Conservation (phyloP, 2,797 vertebrate species). For the Enteromius fasciolatus region DNA sequence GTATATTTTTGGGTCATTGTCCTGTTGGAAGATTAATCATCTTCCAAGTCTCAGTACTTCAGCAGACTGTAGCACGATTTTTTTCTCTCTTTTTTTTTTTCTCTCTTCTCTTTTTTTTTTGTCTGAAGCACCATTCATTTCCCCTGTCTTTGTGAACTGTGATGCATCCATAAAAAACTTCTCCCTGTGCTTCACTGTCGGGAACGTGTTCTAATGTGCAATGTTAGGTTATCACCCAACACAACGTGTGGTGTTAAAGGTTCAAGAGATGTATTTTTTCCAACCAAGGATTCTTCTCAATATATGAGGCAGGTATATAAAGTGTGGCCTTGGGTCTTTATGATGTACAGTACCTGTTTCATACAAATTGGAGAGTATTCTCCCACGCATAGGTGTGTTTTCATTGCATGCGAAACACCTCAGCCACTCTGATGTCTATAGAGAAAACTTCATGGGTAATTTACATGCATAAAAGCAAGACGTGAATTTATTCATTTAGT, state of each 20-base stretch:
- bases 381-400: background rate
- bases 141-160: slow-evolving; percentile 1
- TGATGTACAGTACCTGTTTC: background rate
- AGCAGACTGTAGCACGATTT: background rate
- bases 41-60: background rate
- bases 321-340: slow-evolving; percentile 27
- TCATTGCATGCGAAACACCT: background rate
- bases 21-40: slow-evolving; percentile 32
- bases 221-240: background rate
- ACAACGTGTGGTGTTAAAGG: background rate
- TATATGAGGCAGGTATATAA: background rate
- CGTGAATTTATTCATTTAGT: background rate
- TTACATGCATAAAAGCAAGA: background rate
- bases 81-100: background rate
- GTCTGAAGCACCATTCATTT: background rate
- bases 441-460: background rate
- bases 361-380: background rate
- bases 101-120: background rate
- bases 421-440: background rate
- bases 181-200: background rate
- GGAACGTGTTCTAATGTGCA: background rate
- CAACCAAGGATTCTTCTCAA: background rate
- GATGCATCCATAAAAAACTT: background rate
- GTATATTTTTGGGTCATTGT: slow-evolving; percentile 41
- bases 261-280: background rate